Base-by-base conservation (phyloP, 2,888 invertebrate genomes). In the Tetranychus truncatus region DNA sequence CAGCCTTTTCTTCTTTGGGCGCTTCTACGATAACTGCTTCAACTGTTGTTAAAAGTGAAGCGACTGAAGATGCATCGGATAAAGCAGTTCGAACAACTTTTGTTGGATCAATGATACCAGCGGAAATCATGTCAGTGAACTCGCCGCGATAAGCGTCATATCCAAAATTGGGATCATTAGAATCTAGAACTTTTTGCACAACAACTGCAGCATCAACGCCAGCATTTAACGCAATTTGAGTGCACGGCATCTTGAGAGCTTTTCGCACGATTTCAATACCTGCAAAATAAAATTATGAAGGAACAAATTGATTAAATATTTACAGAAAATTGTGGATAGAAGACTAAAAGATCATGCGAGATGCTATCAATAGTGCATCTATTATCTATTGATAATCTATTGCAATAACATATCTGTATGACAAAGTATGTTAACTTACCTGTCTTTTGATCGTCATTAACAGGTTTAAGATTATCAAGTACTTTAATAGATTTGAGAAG, bases 71-170 rank as follows among this genome's bases (percentile, higher is more conserved):
- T 24, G 95, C 95, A 83, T 96, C 95, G 6, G 91, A 89, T 72
- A 96, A 85, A 0, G 95, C 94, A 3, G 95, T 95, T 81, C 95
- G 87, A 21, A 96, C 92, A 79, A 91, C 91, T 86, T 99, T 95
- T n/a, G 95, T 95, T 66, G 95, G 95, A 84, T 95, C 95, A 82
- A 96, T 92, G 81, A 95, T 95, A 77, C 95, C 95, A 82, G 89
- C 89, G 81, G 92, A 91, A 81, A 95, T 91, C 88, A 96, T 89
- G 82, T 95, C 91, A 9, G 91, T 91, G 83, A 90, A 95, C 83
- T 91, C 89, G 81, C 89, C 88, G 81, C 90, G 91, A 77, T 92
- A 83, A 0, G 95, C 95, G 84, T 95, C 94, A 83, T 95, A 95
- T 76, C 95, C 95, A 80, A 87, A 88, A 78, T 88, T 88, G 45